Evolutionary conservation across 2,888 invertebrate species (phyloP).

Genomic region (Meiosimyza platycephala): DNA sequence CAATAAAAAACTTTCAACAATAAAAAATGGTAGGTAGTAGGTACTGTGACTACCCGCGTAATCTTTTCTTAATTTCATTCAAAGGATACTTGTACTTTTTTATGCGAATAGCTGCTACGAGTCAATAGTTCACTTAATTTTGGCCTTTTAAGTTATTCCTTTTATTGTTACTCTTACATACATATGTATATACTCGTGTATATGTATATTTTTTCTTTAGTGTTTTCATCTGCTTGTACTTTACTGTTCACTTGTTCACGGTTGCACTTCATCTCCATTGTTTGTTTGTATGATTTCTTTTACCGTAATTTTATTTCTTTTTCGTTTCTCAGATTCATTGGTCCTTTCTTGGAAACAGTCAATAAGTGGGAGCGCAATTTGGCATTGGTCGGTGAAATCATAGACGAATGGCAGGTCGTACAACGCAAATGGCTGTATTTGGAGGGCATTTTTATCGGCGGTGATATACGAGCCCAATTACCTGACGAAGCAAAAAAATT

Average conservation of each 20-base stretch:
- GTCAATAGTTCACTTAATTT: constrained; percentile 18
- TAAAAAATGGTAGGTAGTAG: background rate
- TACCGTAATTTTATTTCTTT: constrained; percentile 8
- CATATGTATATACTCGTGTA: no score
- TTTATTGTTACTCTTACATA: background rate
- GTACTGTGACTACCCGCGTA: no score
- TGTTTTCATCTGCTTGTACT: background rate
- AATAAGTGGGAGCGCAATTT: constrained; percentile 88
- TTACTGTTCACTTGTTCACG: background rate
- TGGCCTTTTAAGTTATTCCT: constrained; percentile 17
- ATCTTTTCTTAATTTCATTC: no score
- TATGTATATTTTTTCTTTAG: background rate
- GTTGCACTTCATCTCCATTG: background rate
- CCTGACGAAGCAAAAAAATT: constrained; percentile 92
- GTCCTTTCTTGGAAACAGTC: constrained; percentile 85
- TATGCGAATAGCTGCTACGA: background rate
- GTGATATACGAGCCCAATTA: constrained; percentile 86
- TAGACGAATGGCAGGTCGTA: constrained; percentile 87
- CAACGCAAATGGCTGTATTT: constrained; percentile 93
- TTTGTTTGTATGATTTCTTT: background rate
- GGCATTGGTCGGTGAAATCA: constrained; percentile 84
- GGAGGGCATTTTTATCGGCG: constrained; percentile 91
- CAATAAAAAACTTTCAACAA: background rate
- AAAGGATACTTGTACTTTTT: background rate
- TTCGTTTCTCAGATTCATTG: constrained; percentile 76